These are phyloP conservation scores for Lutjanus campechanus DNA, from an alignment of 2,797 vertebrate genomes.

Conservation along the genomic window DNA sequence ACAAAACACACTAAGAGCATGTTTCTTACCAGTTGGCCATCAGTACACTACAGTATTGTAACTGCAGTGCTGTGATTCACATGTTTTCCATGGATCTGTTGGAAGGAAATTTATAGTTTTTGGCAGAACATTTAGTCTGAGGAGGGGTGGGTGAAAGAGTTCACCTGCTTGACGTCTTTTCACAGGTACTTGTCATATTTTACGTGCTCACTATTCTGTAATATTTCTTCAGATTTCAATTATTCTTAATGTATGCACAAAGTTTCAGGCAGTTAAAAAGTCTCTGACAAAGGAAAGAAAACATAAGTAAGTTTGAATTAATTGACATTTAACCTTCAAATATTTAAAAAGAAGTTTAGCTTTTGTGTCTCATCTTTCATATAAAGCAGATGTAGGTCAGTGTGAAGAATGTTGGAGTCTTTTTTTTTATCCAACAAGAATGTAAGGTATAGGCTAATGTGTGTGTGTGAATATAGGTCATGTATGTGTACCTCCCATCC, in stretches of 20 bases:
- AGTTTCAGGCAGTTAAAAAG: background rate
- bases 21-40: conserved; percentile 14
- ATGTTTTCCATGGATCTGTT: conserved; percentile 45
- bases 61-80: conserved; percentile 40
- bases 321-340: background rate
- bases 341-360: background rate
- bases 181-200: conserved; percentile 44
- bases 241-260: conserved; percentile 11
- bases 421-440: too few species aligned
- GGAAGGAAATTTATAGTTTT: conserved; percentile 47
- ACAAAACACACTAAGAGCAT: conserved; percentile 1
- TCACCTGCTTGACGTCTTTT: conserved; percentile 54
- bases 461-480: conserved; percentile 41
- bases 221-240: background rate
- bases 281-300: background rate
- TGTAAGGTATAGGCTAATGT: background rate
- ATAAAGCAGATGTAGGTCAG: conserved; percentile 61
- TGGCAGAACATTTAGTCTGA: conserved; percentile 56
- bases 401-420: conserved; percentile 14
- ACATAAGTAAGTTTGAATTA: background rate
- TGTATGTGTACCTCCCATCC: conserved; percentile 47
- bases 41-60: background rate
- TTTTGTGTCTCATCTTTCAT: conserved; percentile 13
- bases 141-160: conserved; percentile 41
- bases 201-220: conserved; percentile 7